These are phyloP conservation scores for Elachura formosa DNA, from an alignment of 2,113 vertebrate species.

Conservation along the genomic window DNA sequence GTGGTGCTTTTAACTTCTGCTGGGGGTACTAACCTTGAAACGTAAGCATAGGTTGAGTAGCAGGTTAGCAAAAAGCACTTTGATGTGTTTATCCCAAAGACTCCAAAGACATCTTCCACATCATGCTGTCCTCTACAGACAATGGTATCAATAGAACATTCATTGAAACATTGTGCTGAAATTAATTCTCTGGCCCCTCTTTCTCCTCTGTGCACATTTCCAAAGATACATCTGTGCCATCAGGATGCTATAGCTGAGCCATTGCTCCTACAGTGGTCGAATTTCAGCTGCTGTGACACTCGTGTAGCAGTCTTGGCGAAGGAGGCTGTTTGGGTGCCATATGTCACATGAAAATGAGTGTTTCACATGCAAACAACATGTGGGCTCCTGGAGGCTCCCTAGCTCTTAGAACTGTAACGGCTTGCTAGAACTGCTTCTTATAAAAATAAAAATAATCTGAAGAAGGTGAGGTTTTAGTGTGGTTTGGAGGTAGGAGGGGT, in stretches of 20 bases:
- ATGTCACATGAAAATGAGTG: background rate
- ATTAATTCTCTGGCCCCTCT: background rate
- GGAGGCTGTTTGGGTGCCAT: accelerated
- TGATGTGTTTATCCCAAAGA: background rate
- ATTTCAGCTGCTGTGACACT: background rate
- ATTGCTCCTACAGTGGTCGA: background rate
- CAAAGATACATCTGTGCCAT: background rate
- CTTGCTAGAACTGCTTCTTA: background rate
- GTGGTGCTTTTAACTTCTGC: background rate
- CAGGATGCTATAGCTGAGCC: background rate
- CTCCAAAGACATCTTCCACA: background rate
- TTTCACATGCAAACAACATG: background rate
- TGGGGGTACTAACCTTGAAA: background rate
- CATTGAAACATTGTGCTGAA: background rate
- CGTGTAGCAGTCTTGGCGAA: background rate
- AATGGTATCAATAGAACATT: background rate
- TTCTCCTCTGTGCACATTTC: background rate
- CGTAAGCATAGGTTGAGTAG: background rate
- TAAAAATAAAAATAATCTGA: background rate
- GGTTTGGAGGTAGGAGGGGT: background rate
- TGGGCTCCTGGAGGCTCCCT: background rate
- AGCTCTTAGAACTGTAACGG: background rate
- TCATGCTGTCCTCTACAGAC: background rate
- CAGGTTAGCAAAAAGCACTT: background rate
- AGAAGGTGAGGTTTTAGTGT: background rate